phyloP scores from a whole-genome alignment of 2,888 invertebrate species.

The Sarcophaga subvicina region DNA sequence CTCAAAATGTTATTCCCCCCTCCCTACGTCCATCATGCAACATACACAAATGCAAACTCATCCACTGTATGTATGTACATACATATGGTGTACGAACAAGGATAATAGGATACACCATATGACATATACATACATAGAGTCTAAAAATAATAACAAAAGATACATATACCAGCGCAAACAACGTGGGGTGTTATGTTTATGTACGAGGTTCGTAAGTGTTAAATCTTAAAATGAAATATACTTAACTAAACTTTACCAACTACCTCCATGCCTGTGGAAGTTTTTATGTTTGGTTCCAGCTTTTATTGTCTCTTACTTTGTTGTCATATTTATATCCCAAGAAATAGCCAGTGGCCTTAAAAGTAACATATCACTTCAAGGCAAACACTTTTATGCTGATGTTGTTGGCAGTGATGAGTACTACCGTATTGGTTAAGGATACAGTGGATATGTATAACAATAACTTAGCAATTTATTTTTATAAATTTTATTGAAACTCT shows the following conservation, averaged over 20 bases:
- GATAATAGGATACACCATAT: background rate
- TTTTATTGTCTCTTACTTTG: background rate
- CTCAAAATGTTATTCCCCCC: constrained; percentile 50
- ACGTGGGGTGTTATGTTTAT: background rate
- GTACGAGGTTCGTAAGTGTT: background rate
- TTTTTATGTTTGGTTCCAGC: constrained; percentile 10
- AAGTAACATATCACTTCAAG: constrained; percentile 21
- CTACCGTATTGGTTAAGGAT: background rate
- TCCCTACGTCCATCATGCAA: background rate
- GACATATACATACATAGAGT: background rate
- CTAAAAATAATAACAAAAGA: background rate
- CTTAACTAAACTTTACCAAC: background rate
- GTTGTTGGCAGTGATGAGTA: background rate
- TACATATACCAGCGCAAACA: background rate
- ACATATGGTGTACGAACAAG: background rate
- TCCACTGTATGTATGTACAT: background rate
- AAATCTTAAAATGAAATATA: background rate
- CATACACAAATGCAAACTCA: background rate
- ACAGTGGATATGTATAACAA: background rate
- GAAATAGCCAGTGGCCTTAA: constrained; percentile 27
- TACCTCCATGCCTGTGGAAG: background rate
- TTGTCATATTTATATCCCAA: background rate
- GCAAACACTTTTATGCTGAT: background rate
- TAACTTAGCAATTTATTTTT: constrained; percentile 21
- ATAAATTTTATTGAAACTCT: constrained; percentile 47